A percentile compares a stretch with the other conserved stretches of the same genome.
These are phyloP conservation scores for Calyptommatus sinebrachiatus DNA, from an alignment of 2,113 vertebrate species.

Conservation along the genomic window DNA sequence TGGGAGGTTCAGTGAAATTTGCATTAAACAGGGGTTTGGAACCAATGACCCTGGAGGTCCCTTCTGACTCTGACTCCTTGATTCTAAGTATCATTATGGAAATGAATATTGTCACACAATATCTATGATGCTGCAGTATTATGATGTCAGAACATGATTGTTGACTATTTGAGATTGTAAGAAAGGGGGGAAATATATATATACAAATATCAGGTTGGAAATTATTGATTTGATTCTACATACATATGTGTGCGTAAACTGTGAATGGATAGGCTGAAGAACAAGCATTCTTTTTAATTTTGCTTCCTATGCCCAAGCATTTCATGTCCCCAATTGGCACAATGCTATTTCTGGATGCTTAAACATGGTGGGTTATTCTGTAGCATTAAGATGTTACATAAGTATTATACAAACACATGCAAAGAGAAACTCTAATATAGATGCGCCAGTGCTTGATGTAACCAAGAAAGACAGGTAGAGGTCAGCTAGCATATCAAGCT, in stretches of 20 bases:
- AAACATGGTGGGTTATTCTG: neutral
- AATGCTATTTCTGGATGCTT: neutral
- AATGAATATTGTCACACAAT: neutral
- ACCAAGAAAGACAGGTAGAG: constrained; percentile 55
- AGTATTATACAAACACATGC: constrained; percentile 1
- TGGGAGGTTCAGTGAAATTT: too few relatives aligned
- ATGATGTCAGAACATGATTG: neutral
- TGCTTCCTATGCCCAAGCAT: neutral
- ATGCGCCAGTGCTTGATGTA: constrained; percentile 44
- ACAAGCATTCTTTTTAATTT: neutral
- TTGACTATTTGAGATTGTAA: neutral
- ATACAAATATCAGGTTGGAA: too few relatives aligned
- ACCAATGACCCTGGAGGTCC: too few relatives aligned
- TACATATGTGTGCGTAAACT: neutral
- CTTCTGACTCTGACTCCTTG: too few relatives aligned
- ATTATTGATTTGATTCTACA: too few relatives aligned
- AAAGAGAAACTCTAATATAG: constrained; percentile 2
- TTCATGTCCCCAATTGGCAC: too few relatives aligned
- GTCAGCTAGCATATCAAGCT: constrained; percentile 45
- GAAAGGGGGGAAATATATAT: neutral
- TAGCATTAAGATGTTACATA: constrained; percentile 4
- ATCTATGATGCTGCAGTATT: neutral
- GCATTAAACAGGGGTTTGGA: too few relatives aligned
- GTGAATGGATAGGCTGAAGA: neutral
- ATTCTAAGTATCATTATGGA: too few relatives aligned